Base-by-base conservation (phyloP, 1,140 invertebrate genomes). In the Papilio glaucus region DNA sequence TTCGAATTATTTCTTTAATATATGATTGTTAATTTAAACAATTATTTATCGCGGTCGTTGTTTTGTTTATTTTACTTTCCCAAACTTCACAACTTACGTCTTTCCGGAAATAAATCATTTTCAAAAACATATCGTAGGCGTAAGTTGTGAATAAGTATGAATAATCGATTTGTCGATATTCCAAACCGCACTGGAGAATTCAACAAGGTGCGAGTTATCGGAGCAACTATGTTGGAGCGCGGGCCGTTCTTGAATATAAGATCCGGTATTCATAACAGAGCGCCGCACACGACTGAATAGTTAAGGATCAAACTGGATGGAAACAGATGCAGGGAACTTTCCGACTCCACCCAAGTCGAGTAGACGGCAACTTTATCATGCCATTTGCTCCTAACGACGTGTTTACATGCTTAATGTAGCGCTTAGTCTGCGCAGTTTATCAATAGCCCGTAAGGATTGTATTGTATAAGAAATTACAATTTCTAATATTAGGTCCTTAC, bases 281-380 rank as follows among this genome's bases (percentile, higher is more conserved):
- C 37, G 62, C 62, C 15, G 62, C 57, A 33, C n/a, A 45, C 57
- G 37, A 38, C 33, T 38, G 24, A 79, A 79, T 79, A 76, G 76
- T 79, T 76, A 73, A 53, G 65, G 42, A 76, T 73, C 74, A 71
- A 53, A 65, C 62, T 65, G n/a, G n/a, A 69, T 69, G 60, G 72
- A 60, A 77, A 74, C 76, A 79, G 76, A 79, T 77, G 75, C 73
- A 53, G 41, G 41, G 39, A 81, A 81, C 75, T 81, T 77, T 72
- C 71, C 60, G 75, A 78, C 63, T 79, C 77, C 74, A 73, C 73
- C 72, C 63, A 73, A 67, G 72, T 68, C 76, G 67, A 29, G 65
- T 60, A 24, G 71, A 62, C 60, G 74, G 8, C 42, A 78, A 74
- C 74, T 80, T 77, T 60, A 49, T 65, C 74, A 21, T 74, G 69